Evolutionary conservation across 2,797 vertebrate genomes (phyloP), one percentile per base, ranked within the genome.

Genomic region (Crenuchus spilurus): DNA sequence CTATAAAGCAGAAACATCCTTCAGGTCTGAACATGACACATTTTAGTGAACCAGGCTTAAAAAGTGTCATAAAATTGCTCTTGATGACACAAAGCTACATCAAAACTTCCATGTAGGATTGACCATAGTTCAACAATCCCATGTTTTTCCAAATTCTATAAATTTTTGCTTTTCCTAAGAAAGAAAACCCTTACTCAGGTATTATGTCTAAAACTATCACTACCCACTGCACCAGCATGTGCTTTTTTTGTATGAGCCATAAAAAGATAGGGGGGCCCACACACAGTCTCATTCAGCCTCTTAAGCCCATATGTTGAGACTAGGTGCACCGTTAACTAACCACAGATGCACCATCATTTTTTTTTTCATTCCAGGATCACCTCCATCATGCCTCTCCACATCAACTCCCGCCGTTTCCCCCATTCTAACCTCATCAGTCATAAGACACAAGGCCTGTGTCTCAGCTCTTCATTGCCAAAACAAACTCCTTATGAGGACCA

Each of bases 381-480:
- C 41, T 51, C 44, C 52, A 28, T 33, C 72, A 55, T 16, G 16
- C 63, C 41, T 18, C 9, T 51, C 10, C 51, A 24, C 51, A 16
- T 33, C 37, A 33, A n/a, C 30, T 75, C 39, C 72, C 33, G 52
- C 52, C 39, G 64, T 61, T 42, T 74, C 55, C 39, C 33, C 44
- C 16, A 41, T 58, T 44, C 10, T 57, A 54, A 62, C 33, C 37
- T 44, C 65, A 75, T 69, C 35, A 64, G 14, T 73, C 74, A 72
- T 39, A 55, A 75, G 18, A 68, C 24, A 55, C 64, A 69, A 72
- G 70, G 10, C 44, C 31, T 22, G 2, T 51, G 37, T 64, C 61
- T 42, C 52, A 68, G 42, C 70, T 51, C 52, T 39, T 60, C 35
- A 42, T 9, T 72, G 37, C 60, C 57, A 76, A 75, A 79, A 68